These are phyloP conservation scores for Mactromeris polynyma DNA, from an alignment of 2,888 invertebrate species.

Conservation along the genomic window DNA sequence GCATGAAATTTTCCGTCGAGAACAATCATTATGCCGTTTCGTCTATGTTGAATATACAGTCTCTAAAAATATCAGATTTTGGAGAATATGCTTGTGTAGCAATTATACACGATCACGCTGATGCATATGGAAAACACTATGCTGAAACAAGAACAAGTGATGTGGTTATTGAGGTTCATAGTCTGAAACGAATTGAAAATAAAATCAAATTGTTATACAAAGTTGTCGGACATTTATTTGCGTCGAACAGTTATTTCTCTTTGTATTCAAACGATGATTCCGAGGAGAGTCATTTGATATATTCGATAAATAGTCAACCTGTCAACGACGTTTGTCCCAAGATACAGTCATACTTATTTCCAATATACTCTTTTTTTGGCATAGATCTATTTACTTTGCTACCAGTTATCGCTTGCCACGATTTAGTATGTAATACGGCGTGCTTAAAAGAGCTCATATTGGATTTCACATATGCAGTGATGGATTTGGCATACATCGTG, in stretches of 20 bases:
- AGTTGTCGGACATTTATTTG: constrained; percentile 21
- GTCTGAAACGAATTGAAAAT: background rate
- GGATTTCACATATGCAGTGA: constrained; percentile 20
- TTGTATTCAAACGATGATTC: constrained; percentile 6
- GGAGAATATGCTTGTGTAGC: constrained; percentile 23
- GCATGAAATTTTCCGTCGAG: background rate
- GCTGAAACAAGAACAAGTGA: background rate
- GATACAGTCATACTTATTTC: background rate
- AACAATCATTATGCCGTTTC: background rate
- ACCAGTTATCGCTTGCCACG: constrained; percentile 1
- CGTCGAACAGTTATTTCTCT: background rate
- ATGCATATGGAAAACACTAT: background rate
- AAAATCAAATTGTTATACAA: constrained; percentile 18
- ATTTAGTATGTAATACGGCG: background rate
- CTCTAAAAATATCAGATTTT: constrained; percentile 28
- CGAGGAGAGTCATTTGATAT: background rate
- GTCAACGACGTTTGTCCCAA: constrained; percentile 25
- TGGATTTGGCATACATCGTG: constrained; percentile 24
- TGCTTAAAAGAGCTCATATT: background rate
- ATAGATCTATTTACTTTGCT: background rate
- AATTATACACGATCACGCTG: background rate
- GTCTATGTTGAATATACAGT: constrained; percentile 11
- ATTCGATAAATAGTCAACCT: constrained; percentile 20
- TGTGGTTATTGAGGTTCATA: background rate
- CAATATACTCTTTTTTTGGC: background rate